Evolutionary conservation across 1,140 invertebrate genomes (phyloP), one percentile per base, ranked within the genome.

Genomic region (Copidosoma floridanum): DNA sequence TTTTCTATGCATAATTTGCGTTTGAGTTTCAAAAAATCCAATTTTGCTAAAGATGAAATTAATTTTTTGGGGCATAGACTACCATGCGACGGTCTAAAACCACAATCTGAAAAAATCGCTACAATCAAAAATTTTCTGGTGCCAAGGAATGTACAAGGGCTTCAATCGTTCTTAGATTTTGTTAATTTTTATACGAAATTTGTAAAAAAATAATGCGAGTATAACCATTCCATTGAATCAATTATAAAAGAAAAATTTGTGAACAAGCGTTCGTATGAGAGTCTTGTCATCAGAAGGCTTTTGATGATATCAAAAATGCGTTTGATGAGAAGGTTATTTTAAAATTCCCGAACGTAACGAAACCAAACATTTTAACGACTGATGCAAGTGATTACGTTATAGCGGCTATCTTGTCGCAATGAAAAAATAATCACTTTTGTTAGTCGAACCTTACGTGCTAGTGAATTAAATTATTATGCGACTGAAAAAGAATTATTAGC

Each of bases 311-410:
- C 3, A 43, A 41, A 47, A 7, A 26, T n/a, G 0, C 35, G 14
- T 29, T 60, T 43, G 24, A n/a, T 35, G 43, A 41, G 6, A 46
- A 38, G 5, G 21, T 60, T 20, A 51, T 69, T 11, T 18, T 82
- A 1, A 68, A 72, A 50, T 67, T 71, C 21, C 65, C 68, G 12
- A 38, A 77, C 26, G 65, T 61, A n/a, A 27, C 35, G 12, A 65
- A 66, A 51, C 64, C 65, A 10, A 72, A 73, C 24, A 58, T 66
- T 20, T 18, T 72, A 16, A 69, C 68, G 1, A 78, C 69, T 1
- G 74, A 79, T 37, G 75, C 72, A 7, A 63, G 54, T 29, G 57
- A 66, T 26, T 26, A 52, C 18, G 71, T 69, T 3, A 57, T 76
- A n/a, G 71, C 69, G 14, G 68, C 65, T 11, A 64, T 75, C 10